Conservation (phyloP, 2,888 invertebrate species). For the Heliothis peltigera region DNA sequence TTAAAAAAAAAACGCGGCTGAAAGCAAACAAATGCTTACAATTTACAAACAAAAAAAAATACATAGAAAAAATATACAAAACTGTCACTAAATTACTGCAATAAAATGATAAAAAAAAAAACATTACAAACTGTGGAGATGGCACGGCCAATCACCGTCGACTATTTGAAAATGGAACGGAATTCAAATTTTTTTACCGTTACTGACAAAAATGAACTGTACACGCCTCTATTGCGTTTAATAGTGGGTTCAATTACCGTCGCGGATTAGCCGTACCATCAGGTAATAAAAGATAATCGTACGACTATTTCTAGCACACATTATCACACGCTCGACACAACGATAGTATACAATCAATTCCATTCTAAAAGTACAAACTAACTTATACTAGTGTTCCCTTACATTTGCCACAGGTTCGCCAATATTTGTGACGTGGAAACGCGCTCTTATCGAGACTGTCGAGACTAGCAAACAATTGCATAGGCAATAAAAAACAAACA, state of each 20-base stretch:
- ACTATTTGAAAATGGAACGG: neutral
- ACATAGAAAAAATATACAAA: slow-evolving; percentile 44
- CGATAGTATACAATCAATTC: slow-evolving; percentile 64
- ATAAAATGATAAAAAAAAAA: slow-evolving; percentile 46
- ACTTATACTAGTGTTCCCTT: slow-evolving; percentile 59
- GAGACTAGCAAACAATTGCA: slow-evolving; percentile 27
- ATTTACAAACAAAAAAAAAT: slow-evolving; percentile 84
- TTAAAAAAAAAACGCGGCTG: slow-evolving; percentile 79
- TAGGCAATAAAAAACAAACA: neutral
- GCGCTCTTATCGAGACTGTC: slow-evolving; percentile 33
- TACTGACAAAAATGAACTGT: slow-evolving; percentile 35
- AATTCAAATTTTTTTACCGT: neutral
- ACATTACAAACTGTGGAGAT: slow-evolving; percentile 40
- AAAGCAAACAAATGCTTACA: slow-evolving; percentile 90
- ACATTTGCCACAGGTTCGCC: slow-evolving; percentile 53
- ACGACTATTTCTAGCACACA: slow-evolving; percentile 73
- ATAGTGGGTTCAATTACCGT: slow-evolving; percentile 40
- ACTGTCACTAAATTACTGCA: slow-evolving; percentile 61
- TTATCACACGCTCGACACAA: slow-evolving; percentile 75
- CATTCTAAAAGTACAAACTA: slow-evolving; percentile 67
- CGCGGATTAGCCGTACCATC: slow-evolving; percentile 28
- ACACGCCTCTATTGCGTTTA: slow-evolving; percentile 43
- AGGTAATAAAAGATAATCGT: slow-evolving; percentile 55
- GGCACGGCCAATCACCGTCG: slow-evolving; percentile 31
- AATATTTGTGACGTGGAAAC: slow-evolving; percentile 63